Evolutionary conservation across 2,888 invertebrate species (phyloP).

Genomic region (Trisateles emortualis): DNA sequence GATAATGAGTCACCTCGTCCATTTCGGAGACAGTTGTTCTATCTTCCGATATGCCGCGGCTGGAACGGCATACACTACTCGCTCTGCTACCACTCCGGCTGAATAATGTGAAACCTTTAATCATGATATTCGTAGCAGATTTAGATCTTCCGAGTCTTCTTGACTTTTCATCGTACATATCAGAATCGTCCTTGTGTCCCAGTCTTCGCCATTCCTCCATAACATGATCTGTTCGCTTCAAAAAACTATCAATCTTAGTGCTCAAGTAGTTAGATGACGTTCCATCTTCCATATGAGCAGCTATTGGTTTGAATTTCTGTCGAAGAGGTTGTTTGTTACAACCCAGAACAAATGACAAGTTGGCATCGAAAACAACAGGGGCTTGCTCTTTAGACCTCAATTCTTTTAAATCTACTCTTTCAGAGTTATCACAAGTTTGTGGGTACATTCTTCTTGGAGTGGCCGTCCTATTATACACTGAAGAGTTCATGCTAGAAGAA

Average conservation of each 20-base stretch:
- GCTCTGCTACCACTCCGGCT: slow-evolving; percentile 85
- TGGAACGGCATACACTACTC: slow-evolving; percentile 83
- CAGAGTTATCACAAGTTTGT: slow-evolving; percentile 83
- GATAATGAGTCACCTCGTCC: slow-evolving; percentile 87
- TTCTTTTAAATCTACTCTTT: slow-evolving; percentile 86
- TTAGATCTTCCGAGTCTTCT: slow-evolving; percentile 88
- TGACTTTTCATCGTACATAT: slow-evolving; percentile 69
- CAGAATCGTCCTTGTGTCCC: slow-evolving; percentile 87
- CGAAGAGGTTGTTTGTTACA: slow-evolving; percentile 90
- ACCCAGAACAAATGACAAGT: slow-evolving; percentile 92
- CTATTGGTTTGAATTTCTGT: slow-evolving; percentile 90
- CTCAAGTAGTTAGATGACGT: slow-evolving; percentile 93
- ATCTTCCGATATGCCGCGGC: slow-evolving; percentile 88
- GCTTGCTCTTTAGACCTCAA: slow-evolving; percentile 90
- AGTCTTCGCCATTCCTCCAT: slow-evolving; percentile 94
- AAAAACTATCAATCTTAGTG: slow-evolving; percentile 92
- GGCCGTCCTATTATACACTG: slow-evolving; percentile 74
- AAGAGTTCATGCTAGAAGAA: slow-evolving; percentile 77
- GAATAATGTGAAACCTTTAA: slow-evolving; percentile 92
- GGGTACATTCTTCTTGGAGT: slow-evolving; percentile 90
- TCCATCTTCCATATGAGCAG: slow-evolving; percentile 91
- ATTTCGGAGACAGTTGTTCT: slow-evolving; percentile 88
- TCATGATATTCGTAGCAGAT: slow-evolving; percentile 94
- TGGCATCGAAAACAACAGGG: slow-evolving; percentile 93
- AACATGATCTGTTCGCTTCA: slow-evolving; percentile 94